Evolutionary conservation across 2,888 invertebrate genomes (phyloP).

Genomic region (Lathronympha strigana): DNA sequence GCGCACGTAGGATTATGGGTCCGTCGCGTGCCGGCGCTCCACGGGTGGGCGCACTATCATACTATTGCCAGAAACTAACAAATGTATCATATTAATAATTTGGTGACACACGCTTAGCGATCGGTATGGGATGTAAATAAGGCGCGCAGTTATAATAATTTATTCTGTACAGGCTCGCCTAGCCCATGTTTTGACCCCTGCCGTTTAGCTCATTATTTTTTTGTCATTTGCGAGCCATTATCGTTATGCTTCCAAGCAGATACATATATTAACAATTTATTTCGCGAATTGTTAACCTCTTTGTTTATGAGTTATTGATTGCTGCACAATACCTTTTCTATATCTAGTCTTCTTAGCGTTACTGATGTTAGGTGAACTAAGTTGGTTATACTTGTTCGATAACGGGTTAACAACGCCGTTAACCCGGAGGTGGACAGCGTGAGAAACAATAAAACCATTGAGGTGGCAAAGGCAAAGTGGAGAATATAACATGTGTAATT

Average conservation of each 20-base stretch:
- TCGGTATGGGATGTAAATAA: constrained; percentile 29
- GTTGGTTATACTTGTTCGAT: constrained; percentile 42
- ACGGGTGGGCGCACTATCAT: constrained; percentile 32
- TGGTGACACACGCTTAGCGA: constrained; percentile 27
- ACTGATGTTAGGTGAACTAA: constrained; percentile 12
- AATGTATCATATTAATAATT: constrained; percentile 37
- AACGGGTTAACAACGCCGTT: constrained; percentile 50
- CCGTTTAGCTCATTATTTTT: constrained; percentile 22
- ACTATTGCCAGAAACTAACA: constrained; percentile 31
- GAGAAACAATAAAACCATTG: constrained; percentile 50
- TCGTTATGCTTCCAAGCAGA: constrained; percentile 24
- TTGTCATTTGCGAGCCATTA: constrained; percentile 27
- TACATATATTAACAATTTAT: constrained; percentile 24
- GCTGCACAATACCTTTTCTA: constrained; percentile 5
- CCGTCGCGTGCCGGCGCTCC: constrained; percentile 35
- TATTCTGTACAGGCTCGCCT: constrained; percentile 21
- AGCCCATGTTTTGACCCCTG: constrained; percentile 30
- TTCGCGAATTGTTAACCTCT: constrained; percentile 27
- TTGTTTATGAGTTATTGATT: constrained; percentile 17
- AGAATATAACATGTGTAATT: constrained; percentile 22
- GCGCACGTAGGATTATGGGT: constrained; percentile 28
- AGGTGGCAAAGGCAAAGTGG: constrained; percentile 48
- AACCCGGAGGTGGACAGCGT: constrained; percentile 48
- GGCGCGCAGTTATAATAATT: constrained; percentile 33
- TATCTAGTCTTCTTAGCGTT: not conserved